Percentiles rank a stretch among this genome's conserved stretches.
Conservation (phyloP, 1,140 invertebrate species). For the Metaphire vulgaris region DNA sequence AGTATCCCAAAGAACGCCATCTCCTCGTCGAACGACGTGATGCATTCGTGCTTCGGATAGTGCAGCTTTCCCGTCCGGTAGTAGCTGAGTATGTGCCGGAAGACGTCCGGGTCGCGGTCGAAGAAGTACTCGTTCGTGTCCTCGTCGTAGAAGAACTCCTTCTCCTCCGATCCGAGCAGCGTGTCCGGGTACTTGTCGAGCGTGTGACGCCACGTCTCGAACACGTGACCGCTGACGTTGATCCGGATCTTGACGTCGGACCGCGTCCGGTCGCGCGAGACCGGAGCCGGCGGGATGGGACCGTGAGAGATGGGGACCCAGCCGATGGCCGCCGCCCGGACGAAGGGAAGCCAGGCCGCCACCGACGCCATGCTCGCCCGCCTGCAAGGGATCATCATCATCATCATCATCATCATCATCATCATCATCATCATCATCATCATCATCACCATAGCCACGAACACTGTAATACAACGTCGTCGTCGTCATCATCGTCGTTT, state of each 20-base stretch:
- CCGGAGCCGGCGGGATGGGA: conserved; percentile 82
- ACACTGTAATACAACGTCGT: no score
- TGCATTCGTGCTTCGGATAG: conserved; percentile 97
- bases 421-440: conserved; percentile 19
- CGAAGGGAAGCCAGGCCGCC: conserved; percentile 98
- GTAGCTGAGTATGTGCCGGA: no score
- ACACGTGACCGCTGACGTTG: conserved; percentile 68
- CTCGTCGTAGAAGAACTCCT: conserved; percentile 99
- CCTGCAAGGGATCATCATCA: conserved; percentile 6
- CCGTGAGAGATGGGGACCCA: conserved; percentile 66
- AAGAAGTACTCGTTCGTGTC: conserved; percentile 96
- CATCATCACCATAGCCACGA: conserved; percentile 10
- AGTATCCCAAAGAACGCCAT: conserved; percentile 97
- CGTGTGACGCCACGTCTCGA: no score
- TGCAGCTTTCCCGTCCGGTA: conserved; percentile 98
- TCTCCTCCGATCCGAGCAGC: no score
- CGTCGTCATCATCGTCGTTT: no score
- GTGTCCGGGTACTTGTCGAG: no score
- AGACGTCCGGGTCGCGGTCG: no score
- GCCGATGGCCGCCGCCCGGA: no score
- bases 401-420: conserved; percentile 19
- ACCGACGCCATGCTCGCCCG: conserved; percentile 83
- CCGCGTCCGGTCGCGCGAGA: conserved; percentile 42
- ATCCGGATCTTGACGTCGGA: conserved; percentile 51
- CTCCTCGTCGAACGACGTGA: conserved; percentile 98